Conservation (phyloP, 2,797 vertebrate genomes). For the Monodelphis domestica region DNA sequence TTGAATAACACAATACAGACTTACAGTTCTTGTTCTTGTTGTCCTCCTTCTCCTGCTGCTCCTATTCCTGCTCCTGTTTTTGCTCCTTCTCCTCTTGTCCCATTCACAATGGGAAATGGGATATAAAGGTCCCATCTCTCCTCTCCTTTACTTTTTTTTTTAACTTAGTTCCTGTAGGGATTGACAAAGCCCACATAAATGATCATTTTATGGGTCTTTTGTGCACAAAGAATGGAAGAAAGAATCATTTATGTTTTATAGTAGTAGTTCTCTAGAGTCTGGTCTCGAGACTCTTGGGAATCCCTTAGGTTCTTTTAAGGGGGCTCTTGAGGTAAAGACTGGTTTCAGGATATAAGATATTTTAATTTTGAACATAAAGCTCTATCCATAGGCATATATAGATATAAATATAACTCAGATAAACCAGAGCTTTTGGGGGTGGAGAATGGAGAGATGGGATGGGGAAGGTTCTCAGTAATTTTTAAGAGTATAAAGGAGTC, state of each 20-base stretch:
- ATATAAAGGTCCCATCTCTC: not conserved
- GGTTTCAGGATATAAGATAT: not conserved
- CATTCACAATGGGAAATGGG: not conserved
- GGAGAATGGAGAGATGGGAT: no score
- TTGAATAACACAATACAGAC: not conserved
- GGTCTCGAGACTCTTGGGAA: not conserved
- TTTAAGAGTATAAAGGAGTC: no score
- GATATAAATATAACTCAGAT: no score
- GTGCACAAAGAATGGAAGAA: not conserved
- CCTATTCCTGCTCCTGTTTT: no score
- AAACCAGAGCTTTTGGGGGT: no score
- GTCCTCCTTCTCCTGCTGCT: no score
- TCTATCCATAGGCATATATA: no score
- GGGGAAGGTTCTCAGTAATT: no score
- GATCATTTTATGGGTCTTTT: not conserved
- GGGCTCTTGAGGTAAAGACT: not conserved
- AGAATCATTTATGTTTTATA: not conserved
- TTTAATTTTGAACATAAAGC: not conserved
- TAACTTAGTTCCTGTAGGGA: not conserved
- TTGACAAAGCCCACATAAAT: not conserved
- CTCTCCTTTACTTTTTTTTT: not conserved
- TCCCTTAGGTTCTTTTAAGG: not conserved
- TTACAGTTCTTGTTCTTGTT: no score
- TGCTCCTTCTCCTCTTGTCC: not conserved
- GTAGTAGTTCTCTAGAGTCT: not conserved